phyloP scores from a whole-genome alignment of 2,113 vertebrate genomes.

The Daboia siamensis region DNA sequence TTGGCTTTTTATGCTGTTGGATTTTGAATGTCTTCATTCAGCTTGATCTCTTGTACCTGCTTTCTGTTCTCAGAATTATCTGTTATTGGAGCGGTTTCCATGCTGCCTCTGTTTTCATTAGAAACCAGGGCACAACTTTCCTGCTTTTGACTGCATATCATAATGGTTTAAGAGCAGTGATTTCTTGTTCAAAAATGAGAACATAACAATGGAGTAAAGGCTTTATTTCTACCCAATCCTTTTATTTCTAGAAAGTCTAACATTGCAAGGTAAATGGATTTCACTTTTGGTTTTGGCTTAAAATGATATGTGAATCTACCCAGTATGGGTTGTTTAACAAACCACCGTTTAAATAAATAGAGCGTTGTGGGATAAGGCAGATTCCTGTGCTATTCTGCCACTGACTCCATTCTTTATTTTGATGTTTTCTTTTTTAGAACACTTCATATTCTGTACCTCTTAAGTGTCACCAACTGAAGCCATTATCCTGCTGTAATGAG shows the following conservation, averaged over 20 bases:
- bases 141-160: neutral
- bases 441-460: neutral
- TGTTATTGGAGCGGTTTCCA: neutral
- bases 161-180: neutral
- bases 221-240: neutral
- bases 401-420: neutral
- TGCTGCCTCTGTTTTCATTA: neutral
- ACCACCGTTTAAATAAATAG: neutral
- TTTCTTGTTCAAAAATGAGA: neutral
- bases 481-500: conserved; percentile 22
- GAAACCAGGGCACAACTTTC: neutral
- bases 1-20: neutral
- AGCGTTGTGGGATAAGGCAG: neutral
- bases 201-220: neutral
- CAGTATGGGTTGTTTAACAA: neutral
- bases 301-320: neutral
- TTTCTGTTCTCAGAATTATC: neutral
- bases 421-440: neutral
- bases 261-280: neutral
- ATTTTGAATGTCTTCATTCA: neutral
- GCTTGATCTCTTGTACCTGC: neutral
- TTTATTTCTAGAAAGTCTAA: neutral
- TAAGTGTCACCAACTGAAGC: neutral
- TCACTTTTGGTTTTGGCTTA: neutral
- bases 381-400: neutral